Percentiles rank a stretch among this genome's conserved stretches.
Conservation (phyloP, 2,888 invertebrate species). For the Aphelenchoides bicaudatus region DNA sequence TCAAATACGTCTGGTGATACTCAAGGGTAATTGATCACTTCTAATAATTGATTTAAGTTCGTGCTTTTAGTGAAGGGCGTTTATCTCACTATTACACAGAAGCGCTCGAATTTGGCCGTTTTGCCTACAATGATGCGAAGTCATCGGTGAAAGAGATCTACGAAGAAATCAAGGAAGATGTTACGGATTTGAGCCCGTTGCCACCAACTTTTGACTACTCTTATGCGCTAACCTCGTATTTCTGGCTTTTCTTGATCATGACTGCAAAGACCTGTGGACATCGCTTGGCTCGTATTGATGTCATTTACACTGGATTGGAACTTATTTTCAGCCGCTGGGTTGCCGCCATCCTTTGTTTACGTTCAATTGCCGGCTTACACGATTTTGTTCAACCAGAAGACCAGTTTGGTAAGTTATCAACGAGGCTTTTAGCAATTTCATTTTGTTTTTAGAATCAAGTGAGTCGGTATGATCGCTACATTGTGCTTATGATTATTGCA, state of each 20-base stretch:
- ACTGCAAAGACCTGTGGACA: conserved; percentile 17
- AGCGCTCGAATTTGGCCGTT: no score
- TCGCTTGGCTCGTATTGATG: conserved; percentile 4
- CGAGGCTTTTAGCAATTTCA: not conserved
- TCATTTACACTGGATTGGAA: conserved; percentile 21
- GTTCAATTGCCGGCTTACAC: conserved; percentile 16
- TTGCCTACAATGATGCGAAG: no score
- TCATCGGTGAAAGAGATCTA: not conserved
- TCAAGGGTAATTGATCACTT: no score
- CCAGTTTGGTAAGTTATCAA: conserved; percentile 9
- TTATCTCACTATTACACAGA: no score
- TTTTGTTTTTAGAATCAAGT: conserved; percentile 27
- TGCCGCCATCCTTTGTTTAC: not conserved
- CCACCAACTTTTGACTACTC: conserved; percentile 28
- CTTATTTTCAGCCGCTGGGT: not conserved
- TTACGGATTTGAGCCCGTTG: conserved; percentile 24
- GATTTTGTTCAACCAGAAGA: not conserved
- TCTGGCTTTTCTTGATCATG: conserved; percentile 24
- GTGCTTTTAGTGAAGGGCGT: no score
- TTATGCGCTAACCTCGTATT: conserved; percentile 26
- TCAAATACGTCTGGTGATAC: no score
- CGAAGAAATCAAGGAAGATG: conserved; percentile 1
- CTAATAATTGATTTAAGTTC: no score
- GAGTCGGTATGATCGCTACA: conserved; percentile 27
- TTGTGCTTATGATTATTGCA: conserved; percentile 32